Conservation (phyloP, 2,797 vertebrate species). For the Oreonectes daqikongensis region DNA sequence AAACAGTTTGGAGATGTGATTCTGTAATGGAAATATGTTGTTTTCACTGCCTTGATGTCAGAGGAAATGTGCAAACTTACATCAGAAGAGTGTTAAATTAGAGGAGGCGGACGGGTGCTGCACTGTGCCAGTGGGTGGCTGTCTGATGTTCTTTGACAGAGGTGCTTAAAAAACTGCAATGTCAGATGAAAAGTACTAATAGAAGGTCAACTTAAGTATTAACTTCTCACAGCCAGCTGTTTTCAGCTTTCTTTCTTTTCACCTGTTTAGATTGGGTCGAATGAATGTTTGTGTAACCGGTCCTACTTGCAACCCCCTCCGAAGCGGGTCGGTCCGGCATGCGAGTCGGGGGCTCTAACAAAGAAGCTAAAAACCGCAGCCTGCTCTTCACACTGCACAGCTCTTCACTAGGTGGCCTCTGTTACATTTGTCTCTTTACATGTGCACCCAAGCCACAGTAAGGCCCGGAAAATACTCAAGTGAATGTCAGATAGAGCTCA, state of each 20-base stretch:
- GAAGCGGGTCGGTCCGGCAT: no score
- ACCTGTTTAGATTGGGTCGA: no score
- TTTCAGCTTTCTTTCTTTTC: not conserved
- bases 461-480: no score
- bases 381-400: no score
- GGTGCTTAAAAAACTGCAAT: not conserved
- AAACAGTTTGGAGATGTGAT: not conserved
- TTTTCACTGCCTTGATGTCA: not conserved
- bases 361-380: no score
- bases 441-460: not conserved
- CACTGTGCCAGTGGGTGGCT: not conserved
- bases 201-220: not conserved
- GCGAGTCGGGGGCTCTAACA: no score
- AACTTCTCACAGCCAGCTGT: not conserved
- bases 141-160: not conserved
- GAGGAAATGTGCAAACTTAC: slow-evolving; percentile 22
- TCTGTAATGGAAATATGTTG: slow-evolving; percentile 23
- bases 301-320: no score
- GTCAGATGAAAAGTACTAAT: not conserved
- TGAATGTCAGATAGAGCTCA: not conserved
- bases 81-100: slow-evolving; percentile 7
- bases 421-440: not conserved
- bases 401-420: no score
- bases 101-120: not conserved
- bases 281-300: no score